phyloP scores from a whole-genome alignment of 2,888 invertebrate genomes.

The Onchidella celtica region DNA sequence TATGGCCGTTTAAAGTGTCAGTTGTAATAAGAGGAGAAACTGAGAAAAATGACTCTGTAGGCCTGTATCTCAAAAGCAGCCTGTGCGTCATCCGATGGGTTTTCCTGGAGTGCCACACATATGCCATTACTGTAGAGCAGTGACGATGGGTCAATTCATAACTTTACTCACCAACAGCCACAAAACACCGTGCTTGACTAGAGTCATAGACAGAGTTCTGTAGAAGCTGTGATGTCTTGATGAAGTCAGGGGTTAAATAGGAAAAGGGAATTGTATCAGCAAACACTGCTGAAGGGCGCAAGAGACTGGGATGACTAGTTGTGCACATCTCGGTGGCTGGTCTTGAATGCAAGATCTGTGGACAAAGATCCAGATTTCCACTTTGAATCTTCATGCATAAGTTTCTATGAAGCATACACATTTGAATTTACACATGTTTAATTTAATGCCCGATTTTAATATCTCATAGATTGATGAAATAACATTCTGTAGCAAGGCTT shows the following conservation, averaged over 20 bases:
- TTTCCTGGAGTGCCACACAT: no score
- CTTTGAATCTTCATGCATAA: no score
- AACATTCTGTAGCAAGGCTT: no score
- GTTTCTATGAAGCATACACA: no score
- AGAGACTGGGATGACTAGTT: constrained; percentile 67
- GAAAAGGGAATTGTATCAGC: constrained; percentile 70
- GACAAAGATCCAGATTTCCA: constrained; percentile 15
- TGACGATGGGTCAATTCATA: no score
- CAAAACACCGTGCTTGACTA: constrained; percentile 67
- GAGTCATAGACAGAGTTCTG: constrained; percentile 67
- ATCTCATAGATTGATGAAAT: background rate
- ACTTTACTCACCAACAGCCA: constrained; percentile 62
- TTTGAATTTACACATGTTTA: no score
- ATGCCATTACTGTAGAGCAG: no score
- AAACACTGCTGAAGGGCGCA: constrained; percentile 69
- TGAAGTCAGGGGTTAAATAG: constrained; percentile 72
- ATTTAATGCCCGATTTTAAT: background rate
- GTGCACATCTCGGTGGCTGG: constrained; percentile 65
- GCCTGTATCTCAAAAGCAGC: no score
- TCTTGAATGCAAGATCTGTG: constrained; percentile 71
- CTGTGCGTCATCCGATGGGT: no score
- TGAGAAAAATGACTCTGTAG: no score
- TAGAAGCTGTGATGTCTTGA: constrained; percentile 70
- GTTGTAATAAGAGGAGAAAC: no score
- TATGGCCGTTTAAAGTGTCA: no score